A percentile compares a stretch with the other conserved stretches of the same genome.
Evolutionary conservation across 2,888 invertebrate genomes (phyloP).

Genomic region (Trichopoda pennipes): DNA sequence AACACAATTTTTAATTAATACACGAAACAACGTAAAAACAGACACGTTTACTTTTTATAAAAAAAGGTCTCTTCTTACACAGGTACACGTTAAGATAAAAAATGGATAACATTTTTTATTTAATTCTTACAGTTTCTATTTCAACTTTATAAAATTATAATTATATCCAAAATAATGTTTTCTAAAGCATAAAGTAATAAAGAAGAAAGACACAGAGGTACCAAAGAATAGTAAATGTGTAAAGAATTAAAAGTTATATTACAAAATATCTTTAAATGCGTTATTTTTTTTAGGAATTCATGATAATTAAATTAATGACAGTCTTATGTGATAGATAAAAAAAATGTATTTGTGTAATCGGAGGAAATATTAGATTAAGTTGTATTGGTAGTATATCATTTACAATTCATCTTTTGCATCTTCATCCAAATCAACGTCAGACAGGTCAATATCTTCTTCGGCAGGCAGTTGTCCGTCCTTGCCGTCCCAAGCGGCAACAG

Average conservation of each 20-base stretch:
- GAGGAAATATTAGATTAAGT: neutral
- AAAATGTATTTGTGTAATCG: slow-evolving; percentile 3
- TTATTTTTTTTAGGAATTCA: neutral
- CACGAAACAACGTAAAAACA: no score
- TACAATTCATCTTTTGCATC: slow-evolving; percentile 81
- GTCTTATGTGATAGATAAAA: slow-evolving; percentile 48
- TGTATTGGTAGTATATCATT: slow-evolving; percentile 46
- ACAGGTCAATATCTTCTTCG: slow-evolving; percentile 93
- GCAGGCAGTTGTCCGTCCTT: slow-evolving; percentile 93
- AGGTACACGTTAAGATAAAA: neutral
- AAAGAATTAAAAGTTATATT: neutral
- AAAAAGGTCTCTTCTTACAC: slow-evolving; percentile 11
- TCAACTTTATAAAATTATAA: no score
- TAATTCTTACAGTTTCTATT: no score
- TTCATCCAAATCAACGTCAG: slow-evolving; percentile 92
- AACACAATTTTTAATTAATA: no score
- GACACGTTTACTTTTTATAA: no score
- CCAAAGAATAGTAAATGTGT: neutral
- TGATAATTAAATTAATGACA: slow-evolving; percentile 35
- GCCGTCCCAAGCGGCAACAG: slow-evolving; percentile 94
- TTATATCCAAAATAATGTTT: no score
- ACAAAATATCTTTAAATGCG: neutral
- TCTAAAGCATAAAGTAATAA: no score
- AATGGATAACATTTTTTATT: neutral
- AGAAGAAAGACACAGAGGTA: no score